Percentiles rank a stretch among this genome's conserved stretches.
These are phyloP conservation scores for Vanessa atalanta DNA, from an alignment of 1,140 invertebrate species.

Conservation along the genomic window DNA sequence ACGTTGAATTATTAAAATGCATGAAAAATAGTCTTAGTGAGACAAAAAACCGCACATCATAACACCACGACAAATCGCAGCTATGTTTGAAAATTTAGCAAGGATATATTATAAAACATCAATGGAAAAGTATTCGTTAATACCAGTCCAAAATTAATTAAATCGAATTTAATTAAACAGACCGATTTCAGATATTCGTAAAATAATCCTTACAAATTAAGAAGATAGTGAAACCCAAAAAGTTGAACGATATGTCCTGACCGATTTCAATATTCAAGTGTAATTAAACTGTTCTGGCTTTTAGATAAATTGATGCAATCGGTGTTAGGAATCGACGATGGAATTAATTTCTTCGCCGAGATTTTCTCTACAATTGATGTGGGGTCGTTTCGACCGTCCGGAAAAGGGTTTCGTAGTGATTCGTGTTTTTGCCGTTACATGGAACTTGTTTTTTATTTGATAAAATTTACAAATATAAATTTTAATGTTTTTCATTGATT, in stretches of 20 bases:
- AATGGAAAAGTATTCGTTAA: no score
- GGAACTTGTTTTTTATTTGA: neutral
- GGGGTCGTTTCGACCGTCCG: slow-evolving; percentile 15
- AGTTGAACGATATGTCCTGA: slow-evolving; percentile 9
- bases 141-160: neutral
- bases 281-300: slow-evolving; percentile 34
- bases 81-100: no score
- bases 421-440: neutral
- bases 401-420: slow-evolving; percentile 10
- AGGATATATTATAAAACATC: no score
- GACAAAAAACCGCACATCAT: no score
- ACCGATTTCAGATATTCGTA: neutral
- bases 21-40: no score
- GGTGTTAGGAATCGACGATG: slow-evolving; percentile 25
- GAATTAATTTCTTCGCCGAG: slow-evolving; percentile 30
- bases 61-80: no score
- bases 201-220: neutral
- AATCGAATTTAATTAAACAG: neutral
- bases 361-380: slow-evolving; percentile 31
- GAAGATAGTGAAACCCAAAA: slow-evolving; percentile 3
- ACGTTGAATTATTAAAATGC: no score
- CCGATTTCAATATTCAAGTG: slow-evolving; percentile 30
- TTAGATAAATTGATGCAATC: slow-evolving; percentile 35
- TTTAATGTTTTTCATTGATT: no score
- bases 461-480: no score